phyloP scores from a whole-genome alignment of 2,888 invertebrate species.

The Pedicia rivosa region DNA sequence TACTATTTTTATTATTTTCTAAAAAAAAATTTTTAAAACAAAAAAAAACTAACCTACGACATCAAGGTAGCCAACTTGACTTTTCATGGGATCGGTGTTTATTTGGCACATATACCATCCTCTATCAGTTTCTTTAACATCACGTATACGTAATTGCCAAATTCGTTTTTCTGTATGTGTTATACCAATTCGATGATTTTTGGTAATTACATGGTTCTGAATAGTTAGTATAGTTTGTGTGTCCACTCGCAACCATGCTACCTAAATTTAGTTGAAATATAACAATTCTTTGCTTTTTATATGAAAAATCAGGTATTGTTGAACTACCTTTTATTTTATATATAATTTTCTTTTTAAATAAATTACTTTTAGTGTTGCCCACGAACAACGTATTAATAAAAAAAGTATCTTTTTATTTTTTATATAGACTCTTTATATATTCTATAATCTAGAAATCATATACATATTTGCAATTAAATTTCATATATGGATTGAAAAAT shows the following conservation, averaged over 20 bases:
- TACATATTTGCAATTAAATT: too few species aligned
- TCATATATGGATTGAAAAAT: too few species aligned
- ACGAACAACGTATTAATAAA: too few species aligned
- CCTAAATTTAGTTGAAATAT: slow-evolving; percentile 45
- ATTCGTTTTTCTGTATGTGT: slow-evolving; percentile 72
- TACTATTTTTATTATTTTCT: background rate
- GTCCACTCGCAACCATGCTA: slow-evolving; percentile 79
- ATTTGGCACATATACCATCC: slow-evolving; percentile 93
- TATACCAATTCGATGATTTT: slow-evolving; percentile 71
- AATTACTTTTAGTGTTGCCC: too few species aligned
- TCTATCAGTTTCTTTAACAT: slow-evolving; percentile 67
- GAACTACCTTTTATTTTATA: too few species aligned
- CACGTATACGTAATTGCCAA: slow-evolving; percentile 75
- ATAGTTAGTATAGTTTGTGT: slow-evolving; percentile 84
- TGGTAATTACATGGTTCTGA: slow-evolving; percentile 77
- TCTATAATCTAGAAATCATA: too few species aligned
- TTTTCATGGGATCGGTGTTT: slow-evolving; percentile 86
- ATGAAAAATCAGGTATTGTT: too few species aligned
- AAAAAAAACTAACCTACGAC: slow-evolving; percentile 56
- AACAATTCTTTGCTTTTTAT: too few species aligned
- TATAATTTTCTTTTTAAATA: too few species aligned
- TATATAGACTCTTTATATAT: too few species aligned
- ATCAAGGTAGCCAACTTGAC: slow-evolving; percentile 71
- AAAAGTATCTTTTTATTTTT: too few species aligned
- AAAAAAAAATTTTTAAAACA: background rate